Percentiles rank a stretch among this genome's conserved stretches.
phyloP scores from a whole-genome alignment of 2,113 vertebrate genomes.

The Trinectes maculatus region DNA sequence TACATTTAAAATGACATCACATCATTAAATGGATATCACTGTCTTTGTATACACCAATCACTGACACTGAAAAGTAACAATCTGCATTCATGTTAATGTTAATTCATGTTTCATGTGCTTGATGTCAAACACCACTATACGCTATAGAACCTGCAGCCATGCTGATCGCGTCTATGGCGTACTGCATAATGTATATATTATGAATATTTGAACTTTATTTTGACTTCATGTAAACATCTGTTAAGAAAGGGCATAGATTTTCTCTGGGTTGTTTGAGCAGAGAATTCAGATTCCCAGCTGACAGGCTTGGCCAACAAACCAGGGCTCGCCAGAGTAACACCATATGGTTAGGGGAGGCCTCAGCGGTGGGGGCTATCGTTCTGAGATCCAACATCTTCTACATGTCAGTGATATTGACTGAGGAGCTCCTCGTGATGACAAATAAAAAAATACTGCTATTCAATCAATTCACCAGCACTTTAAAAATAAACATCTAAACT shows the following conservation, averaged over 20 bases:
- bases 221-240: not conserved
- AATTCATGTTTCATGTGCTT: not conserved
- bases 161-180: no score
- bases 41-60: not conserved
- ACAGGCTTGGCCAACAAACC: constrained; percentile 7
- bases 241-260: no score
- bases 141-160: not conserved
- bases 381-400: constrained; percentile 12
- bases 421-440: not conserved
- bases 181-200: no score
- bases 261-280: constrained; percentile 4
- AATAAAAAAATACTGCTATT: not conserved
- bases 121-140: no score
- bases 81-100: not conserved
- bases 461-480: not conserved
- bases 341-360: constrained; percentile 59
- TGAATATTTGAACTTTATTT: not conserved
- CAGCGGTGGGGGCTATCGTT: constrained; percentile 26
- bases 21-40: not conserved
- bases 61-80: not conserved
- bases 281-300: constrained; percentile 8
- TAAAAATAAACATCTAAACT: not conserved
- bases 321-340: constrained; percentile 28
- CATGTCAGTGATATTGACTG: constrained; percentile 7
- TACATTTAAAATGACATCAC: not conserved